Base-by-base conservation (phyloP, 2,888 invertebrate species). In the Craniophora ligustri region DNA sequence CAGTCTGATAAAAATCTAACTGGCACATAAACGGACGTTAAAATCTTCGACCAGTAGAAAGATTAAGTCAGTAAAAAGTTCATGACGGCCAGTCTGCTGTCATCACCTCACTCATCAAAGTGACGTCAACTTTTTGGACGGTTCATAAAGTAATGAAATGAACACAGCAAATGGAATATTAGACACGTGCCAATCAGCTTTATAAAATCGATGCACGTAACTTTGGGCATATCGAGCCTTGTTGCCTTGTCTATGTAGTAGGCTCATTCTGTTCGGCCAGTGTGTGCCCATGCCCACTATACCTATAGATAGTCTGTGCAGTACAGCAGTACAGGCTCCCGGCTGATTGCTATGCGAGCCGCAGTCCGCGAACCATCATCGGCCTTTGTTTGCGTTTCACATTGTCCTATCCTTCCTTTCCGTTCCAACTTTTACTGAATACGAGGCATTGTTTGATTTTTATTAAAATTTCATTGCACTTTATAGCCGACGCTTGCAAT, bases 261-360 rank as follows among this genome's bases (percentile, higher is more conserved):
- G 32, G 42, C 47, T 35, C 38, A 28, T 35, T 42, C 39, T 16
- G 35, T 3, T n/a, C 11, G 48, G 46, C 39, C 51, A 55, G 61
- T 55, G 48, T 55, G n/a, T n/a, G n/a, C n/a, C n/a, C n/a, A n/a
- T n/a, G 58, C 39, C 71, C 56, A 65, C 65, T 70, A 58, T 44
- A 63, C 67, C n/a, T n/a, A n/a, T n/a, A 70, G 72, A 75, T 80
- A 75, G 78, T n/a, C n/a, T n/a, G n/a, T n/a, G 68, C 78, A 78
- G 72, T 55, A 56, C 76, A 35, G 58, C 76, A 32, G 59, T 50
- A 73, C 67, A 71, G 73, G 66, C 73, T 68, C 68, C 72, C 64
- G 69, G 72, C 82, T 89, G 89, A 91, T 92, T 92, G 84, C 84
- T 89, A 92, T 92, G 89, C 92, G 78, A 76, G 76, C 72, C 84